A percentile compares a stretch with the other conserved stretches of the same genome.
Evolutionary conservation across 2,888 invertebrate genomes (phyloP).

Genomic region (Platycheirus rosarum): DNA sequence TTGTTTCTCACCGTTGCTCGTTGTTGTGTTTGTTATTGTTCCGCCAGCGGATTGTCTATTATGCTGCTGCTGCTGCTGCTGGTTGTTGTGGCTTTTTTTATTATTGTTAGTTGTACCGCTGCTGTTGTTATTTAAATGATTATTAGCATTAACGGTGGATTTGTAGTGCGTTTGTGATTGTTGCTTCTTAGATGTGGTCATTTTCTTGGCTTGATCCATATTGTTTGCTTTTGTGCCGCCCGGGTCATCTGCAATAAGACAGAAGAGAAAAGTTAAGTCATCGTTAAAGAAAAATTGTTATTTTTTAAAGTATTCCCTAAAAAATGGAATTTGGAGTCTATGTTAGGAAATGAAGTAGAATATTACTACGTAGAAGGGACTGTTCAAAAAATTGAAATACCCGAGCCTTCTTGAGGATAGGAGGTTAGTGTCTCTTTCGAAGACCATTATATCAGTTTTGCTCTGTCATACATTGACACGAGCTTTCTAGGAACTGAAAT

Average conservation of each 20-base stretch:
- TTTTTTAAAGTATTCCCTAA: too few species aligned
- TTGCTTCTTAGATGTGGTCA: constrained; percentile 64
- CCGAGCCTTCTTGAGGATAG: too few species aligned
- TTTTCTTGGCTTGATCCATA: constrained; percentile 80
- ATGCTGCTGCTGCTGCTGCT: constrained; percentile 64
- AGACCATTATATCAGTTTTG: too few species aligned
- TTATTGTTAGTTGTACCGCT: constrained; percentile 74
- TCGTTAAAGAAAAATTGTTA: too few species aligned
- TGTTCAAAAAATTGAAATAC: too few species aligned
- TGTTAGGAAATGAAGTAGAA: too few species aligned
- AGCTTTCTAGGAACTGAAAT: too few species aligned
- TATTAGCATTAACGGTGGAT: constrained; percentile 48
- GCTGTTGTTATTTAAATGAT: constrained; percentile 65
- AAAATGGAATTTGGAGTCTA: too few species aligned
- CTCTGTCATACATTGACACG: too few species aligned
- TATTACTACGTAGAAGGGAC: too few species aligned
- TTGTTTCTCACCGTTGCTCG: constrained; percentile 65
- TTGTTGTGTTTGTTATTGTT: constrained; percentile 65
- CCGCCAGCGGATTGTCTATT: constrained; percentile 75
- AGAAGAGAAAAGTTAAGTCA: constrained; percentile 14
- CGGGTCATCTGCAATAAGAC: constrained; percentile 80
- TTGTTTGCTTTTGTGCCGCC: constrained; percentile 78
- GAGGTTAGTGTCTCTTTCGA: too few species aligned
- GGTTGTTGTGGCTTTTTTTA: constrained; percentile 66
- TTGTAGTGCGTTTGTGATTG: constrained; percentile 69